Base-by-base conservation (phyloP, 2,888 invertebrate genomes). In the Ctena decussata region DNA sequence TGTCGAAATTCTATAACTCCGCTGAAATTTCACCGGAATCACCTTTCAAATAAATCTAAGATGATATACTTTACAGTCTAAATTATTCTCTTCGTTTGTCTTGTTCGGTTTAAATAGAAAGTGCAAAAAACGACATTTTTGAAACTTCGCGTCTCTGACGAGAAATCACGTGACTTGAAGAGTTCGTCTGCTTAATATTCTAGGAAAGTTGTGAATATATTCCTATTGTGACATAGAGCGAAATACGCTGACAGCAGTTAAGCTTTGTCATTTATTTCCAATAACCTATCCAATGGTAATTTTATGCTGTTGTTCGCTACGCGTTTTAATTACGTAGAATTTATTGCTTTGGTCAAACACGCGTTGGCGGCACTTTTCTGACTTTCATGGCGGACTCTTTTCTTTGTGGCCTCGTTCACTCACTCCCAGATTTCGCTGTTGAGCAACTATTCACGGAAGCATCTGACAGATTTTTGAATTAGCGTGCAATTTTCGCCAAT, bases 261-360 rank as follows among this genome's bases (percentile, higher is more conserved):
- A 35, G 65, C 65, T 21, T 35, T 65, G 35, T 32, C 65, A 65
- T 65, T 65, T 65, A 65, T 65, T 35, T 24, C 65, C 65, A 65
- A 35, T 65, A 24, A 35, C 11, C 65, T 65, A 35, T 65, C 65
- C 65, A 30, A 65, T 65, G 35, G 65, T 65, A 35, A 65, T 65
- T 65, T 32, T 8, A 24, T 57, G 57, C 57, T 27, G n/a, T 27
- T 27, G 1, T 18, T 35, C 35, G 21, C 24, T 3, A 65, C 35
- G 32, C 21, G 35, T 24, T 30, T 35, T 65, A 65, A 65, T 65
- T 65, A 65, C 35, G 32, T 1, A n/a, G 21, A 65, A 35, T 32
- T 35, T 32, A 35, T 65, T 53, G 53, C 21, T 5, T 53, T 35
- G 35, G 32, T 21, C 18, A 35, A 2, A 12, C 15, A 6, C 18